phyloP scores from a whole-genome alignment of 2,113 vertebrate genomes.

The Microcebus lehilahytsara region DNA sequence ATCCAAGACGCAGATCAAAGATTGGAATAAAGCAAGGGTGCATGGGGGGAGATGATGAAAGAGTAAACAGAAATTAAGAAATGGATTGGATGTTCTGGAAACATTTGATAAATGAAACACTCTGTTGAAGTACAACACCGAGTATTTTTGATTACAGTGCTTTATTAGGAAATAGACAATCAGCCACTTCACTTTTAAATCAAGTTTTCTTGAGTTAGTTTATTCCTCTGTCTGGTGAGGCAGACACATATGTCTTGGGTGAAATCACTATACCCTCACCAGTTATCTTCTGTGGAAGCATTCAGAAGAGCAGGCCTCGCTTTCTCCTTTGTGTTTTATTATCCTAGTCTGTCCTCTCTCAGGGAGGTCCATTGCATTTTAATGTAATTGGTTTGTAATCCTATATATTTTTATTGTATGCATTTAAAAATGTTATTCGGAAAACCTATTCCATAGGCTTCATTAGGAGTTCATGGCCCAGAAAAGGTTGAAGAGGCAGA shows the following conservation, averaged over 20 bases:
- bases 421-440: not conserved
- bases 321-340: not conserved
- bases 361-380: not conserved
- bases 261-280: not conserved
- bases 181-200: conserved; percentile 67
- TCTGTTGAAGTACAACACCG: conserved; percentile 69
- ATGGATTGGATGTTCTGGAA: conserved; percentile 73
- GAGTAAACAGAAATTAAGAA: conserved; percentile 76
- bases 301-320: not conserved
- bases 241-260: not conserved
- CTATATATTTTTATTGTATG: not conserved
- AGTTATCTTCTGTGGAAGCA: not conserved
- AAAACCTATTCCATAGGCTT: not conserved
- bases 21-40: conserved; percentile 62
- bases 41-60: conserved; percentile 48
- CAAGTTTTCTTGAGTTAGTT: conserved; percentile 62
- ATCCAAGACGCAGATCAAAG: conserved; percentile 75
- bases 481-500: not conserved
- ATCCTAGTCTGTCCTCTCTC: not conserved
- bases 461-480: not conserved
- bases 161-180: conserved; percentile 77
- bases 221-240: conserved; percentile 2
- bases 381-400: not conserved
- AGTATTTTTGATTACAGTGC: conserved; percentile 73
- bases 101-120: conserved; percentile 74